Percentiles rank a stretch among this genome's conserved stretches.
Conservation (phyloP, 2,888 invertebrate genomes). For the Penaeus monodon region DNA sequence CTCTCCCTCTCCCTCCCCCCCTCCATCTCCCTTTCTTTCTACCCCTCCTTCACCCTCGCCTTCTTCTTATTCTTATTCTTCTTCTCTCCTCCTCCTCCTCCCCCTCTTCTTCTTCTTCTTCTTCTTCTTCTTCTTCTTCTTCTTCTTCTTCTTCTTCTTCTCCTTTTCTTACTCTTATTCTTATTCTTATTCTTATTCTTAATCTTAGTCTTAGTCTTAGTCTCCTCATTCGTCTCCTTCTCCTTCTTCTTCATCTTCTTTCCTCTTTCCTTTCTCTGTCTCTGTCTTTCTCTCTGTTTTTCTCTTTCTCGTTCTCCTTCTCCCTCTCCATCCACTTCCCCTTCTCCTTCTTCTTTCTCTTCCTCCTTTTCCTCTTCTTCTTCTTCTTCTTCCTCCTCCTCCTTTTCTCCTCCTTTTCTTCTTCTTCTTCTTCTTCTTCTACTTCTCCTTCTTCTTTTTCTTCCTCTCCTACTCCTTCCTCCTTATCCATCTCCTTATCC, state of each 20-base stretch:
- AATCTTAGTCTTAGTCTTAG: not conserved
- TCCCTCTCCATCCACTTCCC: not conserved
- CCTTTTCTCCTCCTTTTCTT: too few relatives aligned
- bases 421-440: too few relatives aligned
- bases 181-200: not conserved
- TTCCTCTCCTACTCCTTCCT: too few relatives aligned
- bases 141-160: not conserved
- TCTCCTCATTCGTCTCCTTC: not conserved
- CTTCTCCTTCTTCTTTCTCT: not conserved
- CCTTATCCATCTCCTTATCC: too few relatives aligned
- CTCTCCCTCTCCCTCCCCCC: not conserved
- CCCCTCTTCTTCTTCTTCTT: not conserved
- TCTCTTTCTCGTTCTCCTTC: too few relatives aligned
- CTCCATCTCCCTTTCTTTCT: not conserved
- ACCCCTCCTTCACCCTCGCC: not conserved
- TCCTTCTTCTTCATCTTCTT: too few relatives aligned
- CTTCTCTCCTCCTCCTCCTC: not conserved
- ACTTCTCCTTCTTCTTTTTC: too few relatives aligned
- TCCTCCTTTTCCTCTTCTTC: not conserved
- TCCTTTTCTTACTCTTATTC: not conserved
- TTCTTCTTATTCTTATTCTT: not conserved
- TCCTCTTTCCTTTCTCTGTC: too few relatives aligned
- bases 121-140: not conserved
- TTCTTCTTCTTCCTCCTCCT: not conserved
- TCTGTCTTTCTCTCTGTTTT: too few relatives aligned